phyloP scores from a whole-genome alignment of 2,888 invertebrate genomes.

The Myopa tessellatipennis region DNA sequence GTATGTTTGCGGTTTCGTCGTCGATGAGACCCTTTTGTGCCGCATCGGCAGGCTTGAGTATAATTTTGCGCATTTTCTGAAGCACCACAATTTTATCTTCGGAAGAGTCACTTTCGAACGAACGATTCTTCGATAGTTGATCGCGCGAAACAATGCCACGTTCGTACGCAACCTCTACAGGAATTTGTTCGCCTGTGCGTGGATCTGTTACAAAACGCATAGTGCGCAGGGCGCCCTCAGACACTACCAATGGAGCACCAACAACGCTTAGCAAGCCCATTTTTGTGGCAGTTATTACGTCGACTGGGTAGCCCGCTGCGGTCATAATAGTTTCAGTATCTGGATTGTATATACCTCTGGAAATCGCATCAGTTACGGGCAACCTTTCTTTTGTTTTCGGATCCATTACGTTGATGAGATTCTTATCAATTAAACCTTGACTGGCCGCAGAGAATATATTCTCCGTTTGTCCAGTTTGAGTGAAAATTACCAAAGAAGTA shows the following conservation, averaged over 20 bases:
- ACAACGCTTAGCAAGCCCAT: conserved; percentile 80
- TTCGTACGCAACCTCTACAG: conserved; percentile 83
- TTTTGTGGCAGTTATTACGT: conserved; percentile 80
- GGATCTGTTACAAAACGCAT: conserved; percentile 82
- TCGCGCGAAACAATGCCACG: conserved; percentile 75
- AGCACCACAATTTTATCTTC: conserved; percentile 77
- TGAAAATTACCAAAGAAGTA: conserved; percentile 79
- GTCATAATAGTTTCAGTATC: conserved; percentile 77
- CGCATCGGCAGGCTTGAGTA: conserved; percentile 81
- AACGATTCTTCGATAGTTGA: conserved; percentile 59
- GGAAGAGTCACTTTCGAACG: conserved; percentile 69
- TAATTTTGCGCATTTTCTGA: conserved; percentile 82
- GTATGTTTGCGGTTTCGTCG: conserved; percentile 77
- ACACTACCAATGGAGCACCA: conserved; percentile 80
- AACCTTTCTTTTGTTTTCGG: conserved; percentile 77
- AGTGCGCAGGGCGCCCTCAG: conserved; percentile 76
- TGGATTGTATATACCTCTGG: conserved; percentile 79
- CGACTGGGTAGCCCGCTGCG: conserved; percentile 75
- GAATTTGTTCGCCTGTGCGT: conserved; percentile 81
- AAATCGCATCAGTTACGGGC: conserved; percentile 80
- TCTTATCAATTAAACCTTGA: conserved; percentile 78
- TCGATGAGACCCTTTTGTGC: conserved; percentile 83
- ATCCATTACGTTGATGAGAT: conserved; percentile 77
- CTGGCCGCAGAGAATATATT: conserved; percentile 82
- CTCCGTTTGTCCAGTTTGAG: conserved; percentile 77